Conservation (phyloP, 2,888 invertebrate species). For the Agriopis aurantiaria region DNA sequence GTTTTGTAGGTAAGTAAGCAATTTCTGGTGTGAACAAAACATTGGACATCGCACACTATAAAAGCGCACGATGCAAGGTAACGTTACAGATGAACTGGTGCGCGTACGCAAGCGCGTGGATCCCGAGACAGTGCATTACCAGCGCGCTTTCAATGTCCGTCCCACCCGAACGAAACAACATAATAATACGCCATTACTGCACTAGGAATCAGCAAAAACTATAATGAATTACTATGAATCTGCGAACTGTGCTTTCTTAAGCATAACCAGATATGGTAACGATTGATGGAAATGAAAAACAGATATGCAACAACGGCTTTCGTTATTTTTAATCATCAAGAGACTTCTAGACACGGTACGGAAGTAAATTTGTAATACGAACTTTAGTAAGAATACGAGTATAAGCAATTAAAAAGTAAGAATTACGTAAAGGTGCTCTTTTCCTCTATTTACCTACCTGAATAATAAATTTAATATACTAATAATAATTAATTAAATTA, state of each 20-base stretch:
- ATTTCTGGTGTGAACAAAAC: background rate
- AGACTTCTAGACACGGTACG: no score
- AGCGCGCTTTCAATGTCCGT: slow-evolving; percentile 53
- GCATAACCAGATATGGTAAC: slow-evolving; percentile 30
- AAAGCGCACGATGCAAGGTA: slow-evolving; percentile 33
- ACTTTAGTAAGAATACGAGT: no score
- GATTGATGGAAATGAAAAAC: slow-evolving; percentile 37
- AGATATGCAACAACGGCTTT: slow-evolving; percentile 13
- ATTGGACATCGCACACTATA: background rate
- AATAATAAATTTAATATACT: no score
- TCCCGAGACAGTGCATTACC: slow-evolving; percentile 41
- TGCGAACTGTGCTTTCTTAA: slow-evolving; percentile 28
- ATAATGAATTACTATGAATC: slow-evolving; percentile 26
- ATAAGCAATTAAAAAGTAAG: no score
- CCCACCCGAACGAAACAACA: slow-evolving; percentile 46
- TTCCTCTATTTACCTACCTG: no score
- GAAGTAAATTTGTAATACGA: no score
- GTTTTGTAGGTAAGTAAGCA: no score
- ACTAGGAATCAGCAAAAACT: slow-evolving; percentile 48
- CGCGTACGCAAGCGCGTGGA: slow-evolving; percentile 45
- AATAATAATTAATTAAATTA: no score
- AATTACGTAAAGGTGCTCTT: no score
- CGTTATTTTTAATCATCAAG: no score
- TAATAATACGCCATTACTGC: slow-evolving; percentile 41
- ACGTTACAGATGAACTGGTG: slow-evolving; percentile 48